These are phyloP conservation scores for Bombylius major DNA, from an alignment of 2,888 invertebrate species.

Conservation along the genomic window DNA sequence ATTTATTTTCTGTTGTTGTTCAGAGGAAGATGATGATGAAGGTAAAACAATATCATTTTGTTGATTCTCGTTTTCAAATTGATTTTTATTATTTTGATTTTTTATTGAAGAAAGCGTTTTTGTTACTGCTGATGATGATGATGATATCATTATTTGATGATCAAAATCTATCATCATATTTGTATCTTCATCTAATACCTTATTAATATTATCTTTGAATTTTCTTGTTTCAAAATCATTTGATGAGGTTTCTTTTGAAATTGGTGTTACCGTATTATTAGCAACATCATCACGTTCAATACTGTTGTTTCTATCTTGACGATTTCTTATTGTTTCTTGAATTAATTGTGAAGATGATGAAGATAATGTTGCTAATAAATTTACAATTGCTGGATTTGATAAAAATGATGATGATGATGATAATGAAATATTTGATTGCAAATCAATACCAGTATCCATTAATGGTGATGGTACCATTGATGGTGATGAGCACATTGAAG, in stretches of 20 bases:
- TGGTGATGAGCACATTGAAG: slow-evolving; percentile 30
- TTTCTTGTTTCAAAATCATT: not conserved
- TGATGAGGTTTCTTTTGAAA: not conserved
- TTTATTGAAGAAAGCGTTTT: not conserved
- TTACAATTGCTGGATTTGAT: slow-evolving; percentile 12
- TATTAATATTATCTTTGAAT: not conserved
- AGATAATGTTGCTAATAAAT: not conserved
- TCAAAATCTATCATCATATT: not conserved
- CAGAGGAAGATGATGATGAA: not conserved
- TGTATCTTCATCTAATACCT: not conserved
- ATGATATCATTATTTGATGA: not conserved
- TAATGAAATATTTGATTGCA: slow-evolving; percentile 13
- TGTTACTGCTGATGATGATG: not conserved
- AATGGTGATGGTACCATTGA: slow-evolving; percentile 21
- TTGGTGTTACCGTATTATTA: not conserved
- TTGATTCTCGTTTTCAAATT: not conserved
- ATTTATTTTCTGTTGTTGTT: not conserved
- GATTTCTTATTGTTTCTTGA: not conserved
- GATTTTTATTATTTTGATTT: not conserved
- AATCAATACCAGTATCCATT: slow-evolving; percentile 18
- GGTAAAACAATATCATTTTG: not conserved
- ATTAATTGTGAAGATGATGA: not conserved
- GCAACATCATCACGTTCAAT: not conserved
- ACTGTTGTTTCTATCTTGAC: not conserved
- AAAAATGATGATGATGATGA: slow-evolving; percentile 22